phyloP scores from a whole-genome alignment of 30 jellyfish, hydroid and myxozoan species.

The Aurelia aurita region DNA sequence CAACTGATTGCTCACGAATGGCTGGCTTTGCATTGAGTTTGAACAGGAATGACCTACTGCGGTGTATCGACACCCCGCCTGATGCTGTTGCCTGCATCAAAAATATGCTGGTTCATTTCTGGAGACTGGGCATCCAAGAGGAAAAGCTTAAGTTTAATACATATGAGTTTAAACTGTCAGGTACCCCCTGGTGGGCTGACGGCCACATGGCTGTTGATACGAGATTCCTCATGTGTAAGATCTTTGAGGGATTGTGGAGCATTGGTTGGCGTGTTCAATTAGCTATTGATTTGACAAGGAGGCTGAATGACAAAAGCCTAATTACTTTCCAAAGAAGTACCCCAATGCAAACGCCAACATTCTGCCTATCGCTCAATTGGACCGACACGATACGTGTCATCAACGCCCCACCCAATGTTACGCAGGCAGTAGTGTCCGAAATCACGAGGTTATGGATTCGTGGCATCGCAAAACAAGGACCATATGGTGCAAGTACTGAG shows the following conservation, averaged over 20 bases:
- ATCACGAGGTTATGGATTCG: conserved; percentile 63
- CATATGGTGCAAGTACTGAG: conserved; percentile 47
- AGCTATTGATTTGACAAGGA: conserved; percentile 75
- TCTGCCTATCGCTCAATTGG: conserved; percentile 71
- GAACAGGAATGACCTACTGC: conserved; percentile 74
- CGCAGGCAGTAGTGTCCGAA: conserved; percentile 51
- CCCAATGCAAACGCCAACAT: conserved; percentile 50
- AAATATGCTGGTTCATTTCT: conserved; percentile 39
- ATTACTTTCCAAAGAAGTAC: conserved; percentile 66
- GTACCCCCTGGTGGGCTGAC: conserved; percentile 92
- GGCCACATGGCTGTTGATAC: conserved; percentile 75
- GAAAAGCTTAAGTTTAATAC: conserved; percentile 66
- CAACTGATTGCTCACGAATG: conserved; percentile 37
- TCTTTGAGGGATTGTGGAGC: conserved; percentile 60
- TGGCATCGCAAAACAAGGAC: conserved; percentile 66
- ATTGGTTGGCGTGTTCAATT: conserved; percentile 74
- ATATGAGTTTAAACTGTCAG: conserved; percentile 80
- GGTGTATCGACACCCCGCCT: conserved; percentile 75
- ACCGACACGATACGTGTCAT: conserved; percentile 78
- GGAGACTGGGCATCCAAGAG: conserved; percentile 82
- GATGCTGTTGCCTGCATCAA: conserved; percentile 51
- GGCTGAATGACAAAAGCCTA: conserved; percentile 72
- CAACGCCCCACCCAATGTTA: conserved; percentile 74
- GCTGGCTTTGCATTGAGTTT: conserved; percentile 74
- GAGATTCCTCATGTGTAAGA: conserved; percentile 58